These are phyloP conservation scores for Melozone crissalis DNA, from an alignment of 2,113 vertebrate species.

Conservation along the genomic window DNA sequence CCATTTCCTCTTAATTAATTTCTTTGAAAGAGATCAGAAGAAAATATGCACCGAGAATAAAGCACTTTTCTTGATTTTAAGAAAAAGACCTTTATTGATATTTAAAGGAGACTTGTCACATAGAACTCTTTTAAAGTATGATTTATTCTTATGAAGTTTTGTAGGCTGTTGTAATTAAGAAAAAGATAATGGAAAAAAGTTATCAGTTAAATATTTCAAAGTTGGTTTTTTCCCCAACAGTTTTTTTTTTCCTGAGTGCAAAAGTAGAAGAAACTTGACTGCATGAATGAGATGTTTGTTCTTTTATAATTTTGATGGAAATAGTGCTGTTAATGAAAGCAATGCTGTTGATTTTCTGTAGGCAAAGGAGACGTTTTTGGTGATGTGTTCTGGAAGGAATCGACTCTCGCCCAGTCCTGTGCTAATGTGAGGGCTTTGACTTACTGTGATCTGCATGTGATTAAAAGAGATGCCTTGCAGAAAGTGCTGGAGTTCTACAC, in stretches of 20 bases:
- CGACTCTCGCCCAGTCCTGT: constrained; percentile 90
- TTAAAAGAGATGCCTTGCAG: constrained; percentile 93
- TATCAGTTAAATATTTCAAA: not conserved
- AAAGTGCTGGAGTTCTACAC: constrained; percentile 96
- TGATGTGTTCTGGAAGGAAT: constrained; percentile 98
- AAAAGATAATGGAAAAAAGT: not conserved
- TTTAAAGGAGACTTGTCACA: not conserved
- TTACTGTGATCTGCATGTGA: constrained; percentile 96
- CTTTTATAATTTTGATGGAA: not conserved
- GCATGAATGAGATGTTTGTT: not conserved
- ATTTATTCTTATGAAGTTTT: not conserved
- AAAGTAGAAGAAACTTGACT: not conserved
- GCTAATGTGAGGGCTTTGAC: constrained; percentile 94
- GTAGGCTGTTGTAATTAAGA: not conserved
- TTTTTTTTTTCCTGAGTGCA: not conserved
- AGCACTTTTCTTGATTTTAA: not conserved
- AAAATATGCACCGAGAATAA: not conserved
- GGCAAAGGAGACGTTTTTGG: constrained; percentile 98
- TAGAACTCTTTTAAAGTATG: not conserved
- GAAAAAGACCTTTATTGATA: not conserved
- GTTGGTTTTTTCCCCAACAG: not conserved
- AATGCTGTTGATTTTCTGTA: constrained; percentile 52
- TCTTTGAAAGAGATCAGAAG: not conserved
- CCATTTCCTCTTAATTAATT: not conserved
- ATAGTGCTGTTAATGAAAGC: not conserved